Percentiles rank a stretch among this genome's conserved stretches.
Evolutionary conservation across 2,797 vertebrate species (phyloP).

Genomic region (Galagoides demidoff): DNA sequence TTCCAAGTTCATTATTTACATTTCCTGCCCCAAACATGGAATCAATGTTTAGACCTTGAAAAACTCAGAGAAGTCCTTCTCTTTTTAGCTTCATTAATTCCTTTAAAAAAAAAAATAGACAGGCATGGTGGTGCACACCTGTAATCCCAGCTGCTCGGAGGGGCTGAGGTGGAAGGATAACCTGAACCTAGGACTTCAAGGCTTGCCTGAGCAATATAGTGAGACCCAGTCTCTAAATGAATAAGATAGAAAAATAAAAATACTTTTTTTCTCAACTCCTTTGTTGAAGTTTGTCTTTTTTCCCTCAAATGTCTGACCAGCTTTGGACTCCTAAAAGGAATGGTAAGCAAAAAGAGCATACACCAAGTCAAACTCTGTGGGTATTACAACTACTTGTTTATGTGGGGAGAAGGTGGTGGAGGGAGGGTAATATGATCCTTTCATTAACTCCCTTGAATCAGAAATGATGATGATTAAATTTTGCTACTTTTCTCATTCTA

Average conservation of each 20-base stretch:
- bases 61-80: not conserved
- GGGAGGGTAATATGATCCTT: not conserved
- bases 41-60: constrained; percentile 40
- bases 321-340: not conserved
- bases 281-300: not conserved
- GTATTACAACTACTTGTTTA: not conserved
- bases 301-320: not conserved
- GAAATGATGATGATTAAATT: not conserved
- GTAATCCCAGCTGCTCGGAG: not conserved
- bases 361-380: not conserved
- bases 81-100: not conserved
- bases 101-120: not conserved
- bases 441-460: not conserved
- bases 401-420: not conserved
- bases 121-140: not conserved
- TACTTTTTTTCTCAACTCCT: not conserved
- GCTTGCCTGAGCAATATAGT: not conserved
- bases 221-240: not conserved
- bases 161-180: not conserved
- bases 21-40: not conserved
- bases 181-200: not conserved
- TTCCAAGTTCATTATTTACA: constrained; percentile 6
- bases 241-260: not conserved
- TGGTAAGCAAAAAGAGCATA: not conserved
- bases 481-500: not conserved